Evolutionary conservation across 2,888 invertebrate species (phyloP), one percentile per base, ranked within the genome.

Genomic region (Bombylius discolor): DNA sequence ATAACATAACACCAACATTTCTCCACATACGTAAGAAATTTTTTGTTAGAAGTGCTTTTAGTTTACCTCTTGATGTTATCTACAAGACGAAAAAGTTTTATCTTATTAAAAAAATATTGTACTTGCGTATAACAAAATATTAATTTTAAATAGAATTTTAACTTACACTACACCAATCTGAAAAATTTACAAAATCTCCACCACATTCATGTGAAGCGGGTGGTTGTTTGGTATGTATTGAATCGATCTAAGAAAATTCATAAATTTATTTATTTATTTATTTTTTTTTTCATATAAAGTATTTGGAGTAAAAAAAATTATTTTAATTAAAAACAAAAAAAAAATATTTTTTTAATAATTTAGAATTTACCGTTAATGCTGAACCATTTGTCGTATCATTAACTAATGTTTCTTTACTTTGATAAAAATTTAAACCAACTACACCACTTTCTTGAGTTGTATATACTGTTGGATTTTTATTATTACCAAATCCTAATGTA

Each of bases 1-100:
- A 95, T 67, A 93, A 77, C 87, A 95, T 89, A 59, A 94, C 89
- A 48, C 91, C 91, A 59, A 92, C 89, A 74, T 92, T 92, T 51
- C 92, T 79, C 90, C 91, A 91, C 89, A 92, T 91, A 42, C 89
- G 79, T 52, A 92, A 76, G 77, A 92, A 90, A 75, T 92, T 92
- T 78, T 93, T 92, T 68, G 86, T 85, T 61, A 92, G 79, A 51
- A 93, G 73, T 0, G 92, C 92, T 66, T 83, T 83, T 65, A 90
- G 86, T 76, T 91, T 91, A 47, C 90, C 90, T 53, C 79, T 79
- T n/a, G 87, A 84, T n/a, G 90, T 90, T 52, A 84, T 73, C 76
- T 86, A 71, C 49, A 67, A 68, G 6, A 36, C 9, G 9, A 36
- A 36, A 8, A 36, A 36, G 4, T 36, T 36, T 8, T 36, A 3